Base-by-base conservation (phyloP, 2,113 vertebrate species). In the Calidris pugnax region DNA sequence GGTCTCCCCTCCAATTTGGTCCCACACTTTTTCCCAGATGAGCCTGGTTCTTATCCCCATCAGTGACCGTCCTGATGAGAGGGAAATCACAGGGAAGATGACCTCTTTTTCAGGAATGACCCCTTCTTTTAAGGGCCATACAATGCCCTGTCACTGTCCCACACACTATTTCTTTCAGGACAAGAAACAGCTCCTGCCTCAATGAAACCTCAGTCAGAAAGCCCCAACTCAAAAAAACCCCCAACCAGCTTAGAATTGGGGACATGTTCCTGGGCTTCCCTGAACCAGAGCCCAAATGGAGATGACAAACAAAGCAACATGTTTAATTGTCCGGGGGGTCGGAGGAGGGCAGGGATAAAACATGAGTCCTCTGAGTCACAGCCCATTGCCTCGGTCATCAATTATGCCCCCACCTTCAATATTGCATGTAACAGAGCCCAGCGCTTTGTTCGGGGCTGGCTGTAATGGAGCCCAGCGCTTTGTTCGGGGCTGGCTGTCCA, bases 351-450 rank as follows among this genome's bases (percentile, higher is more conserved):
- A 62, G 60, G 55, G 69, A 13, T 21, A 23, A 84, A 64, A 1
- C 3, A 0, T 15, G 14, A 50, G n/a, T 39, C 59, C 84, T 53
- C 4, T 0, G 63, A 76, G 39, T n/a, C 78, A 41, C 24, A 59
- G 57, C 35, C 48, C 51, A 3, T 6, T 68, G 75, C 75, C 60
- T 37, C 4, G 47, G 48, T 74, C 79, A 83, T 33, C 56, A 19
- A 14, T 66, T 23, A 23, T 3, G 12, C 30, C 4, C 63, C 37
- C 76, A 27, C 35, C 85, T 74, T 53, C 41, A 24, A 12, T 16
- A 4, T 0, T 7, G 55, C 22, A 15, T 4, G 15, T 12, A n/a
- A 68, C 1, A 4, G 59, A 62, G 55, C 35, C 4, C 63, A 24
- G 57, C 35, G 22, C 53, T 56, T 14, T 32, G 59, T 57, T 56